Evolutionary conservation across 1,140 invertebrate genomes (phyloP).

Genomic region (Nebria ingens): DNA sequence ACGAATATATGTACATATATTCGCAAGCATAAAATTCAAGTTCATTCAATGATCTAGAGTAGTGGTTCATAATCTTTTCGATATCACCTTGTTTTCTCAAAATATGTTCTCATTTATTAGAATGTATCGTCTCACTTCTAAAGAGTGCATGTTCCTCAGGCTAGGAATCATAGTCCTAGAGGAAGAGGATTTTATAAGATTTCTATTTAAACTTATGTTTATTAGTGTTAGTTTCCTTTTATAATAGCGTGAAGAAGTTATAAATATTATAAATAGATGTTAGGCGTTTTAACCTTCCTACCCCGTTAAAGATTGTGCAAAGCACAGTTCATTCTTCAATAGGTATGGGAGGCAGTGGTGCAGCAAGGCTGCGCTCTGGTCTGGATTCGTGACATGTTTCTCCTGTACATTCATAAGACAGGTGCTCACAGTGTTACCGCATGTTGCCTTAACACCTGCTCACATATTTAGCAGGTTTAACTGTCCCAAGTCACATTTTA

Average conservation of each 20-base stretch:
- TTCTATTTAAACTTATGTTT: not conserved
- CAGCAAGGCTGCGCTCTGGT: not conserved
- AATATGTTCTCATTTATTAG: too few relatives aligned
- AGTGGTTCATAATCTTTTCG: too few relatives aligned
- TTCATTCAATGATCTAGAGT: too few relatives aligned
- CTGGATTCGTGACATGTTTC: not conserved
- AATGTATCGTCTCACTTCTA: too few relatives aligned
- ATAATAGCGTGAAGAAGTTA: not conserved
- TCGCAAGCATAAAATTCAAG: too few relatives aligned
- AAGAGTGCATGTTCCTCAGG: too few relatives aligned
- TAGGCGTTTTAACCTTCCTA: not conserved
- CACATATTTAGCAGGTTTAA: constrained; percentile 7
- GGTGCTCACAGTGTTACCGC: not conserved
- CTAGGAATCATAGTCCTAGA: too few relatives aligned
- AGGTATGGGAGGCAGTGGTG: too few relatives aligned
- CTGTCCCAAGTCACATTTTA: constrained; percentile 1
- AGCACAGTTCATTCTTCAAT: too few relatives aligned
- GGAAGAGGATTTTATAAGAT: not conserved
- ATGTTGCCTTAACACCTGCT: not conserved
- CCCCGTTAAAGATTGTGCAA: too few relatives aligned
- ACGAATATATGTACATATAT: too few relatives aligned
- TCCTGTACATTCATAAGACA: not conserved
- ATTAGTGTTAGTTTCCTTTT: not conserved
- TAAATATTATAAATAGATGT: not conserved
- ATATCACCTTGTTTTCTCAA: too few relatives aligned